Base-by-base conservation (phyloP, 2,797 vertebrate genomes). In the Sebastes nivosus region DNA sequence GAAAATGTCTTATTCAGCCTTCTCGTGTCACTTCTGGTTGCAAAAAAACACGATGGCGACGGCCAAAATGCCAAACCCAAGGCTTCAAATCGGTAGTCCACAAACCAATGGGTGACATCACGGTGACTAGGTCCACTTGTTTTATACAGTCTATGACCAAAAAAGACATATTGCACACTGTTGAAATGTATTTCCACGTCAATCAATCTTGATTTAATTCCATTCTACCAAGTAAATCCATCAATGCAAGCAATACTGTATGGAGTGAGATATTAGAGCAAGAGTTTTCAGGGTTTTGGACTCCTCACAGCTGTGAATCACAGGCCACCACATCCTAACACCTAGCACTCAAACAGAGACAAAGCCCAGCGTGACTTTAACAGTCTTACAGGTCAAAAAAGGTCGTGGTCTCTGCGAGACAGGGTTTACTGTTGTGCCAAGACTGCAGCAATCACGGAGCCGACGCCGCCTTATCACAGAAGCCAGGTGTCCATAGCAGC, bases 401-500 rank as follows among this genome's bases (percentile, higher is more conserved):
- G 93, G 93, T 92, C 79, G 81, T 34, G 13, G 14, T 66, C 59
- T 82, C 90, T 85, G 84, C 87, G 67, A 81, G 84, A 71, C 77
- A 61, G 75, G 24, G 61, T 75, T 85, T 67, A 88, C 85, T 67
- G 79, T 91, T 71, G 90, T 92, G 93, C 79, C 79, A 85, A 79
- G 71, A 86, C 88, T 55, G 72, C 65, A 74, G 72, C 70, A 77
- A 91, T 90, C 82, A 87, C 58, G 25, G 81, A 74, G 83, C 86
- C 78, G 50, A 86, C 68, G 75, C 82, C 57, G 67, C 83, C 85
- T 82, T 87, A 88, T 91, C 85, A 91, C 84, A 89, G 59, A 79
- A 85, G 80, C 91, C 93, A 95, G 90, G 91, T 94, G 93, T 92
- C 91, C 79, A 54, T 75, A 91, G 88, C 91, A 92, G 94, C 89